Evolutionary conservation across 2,797 vertebrate genomes (phyloP).

Genomic region (Lagorchestes hirsutus): DNA sequence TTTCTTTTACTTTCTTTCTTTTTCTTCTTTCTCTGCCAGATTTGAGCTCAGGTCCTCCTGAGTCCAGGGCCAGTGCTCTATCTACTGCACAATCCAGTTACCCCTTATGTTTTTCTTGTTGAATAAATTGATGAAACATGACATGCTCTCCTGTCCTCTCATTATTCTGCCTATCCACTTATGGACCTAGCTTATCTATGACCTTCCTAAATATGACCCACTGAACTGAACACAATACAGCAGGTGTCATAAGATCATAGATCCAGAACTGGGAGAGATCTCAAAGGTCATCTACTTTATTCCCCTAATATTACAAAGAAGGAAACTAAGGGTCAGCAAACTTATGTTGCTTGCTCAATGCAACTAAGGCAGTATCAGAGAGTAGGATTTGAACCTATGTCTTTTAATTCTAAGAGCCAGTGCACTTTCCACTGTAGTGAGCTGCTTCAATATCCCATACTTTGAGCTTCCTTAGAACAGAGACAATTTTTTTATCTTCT

Average conservation of each 20-base stretch:
- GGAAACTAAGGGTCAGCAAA: neutral
- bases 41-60: too few relatives aligned
- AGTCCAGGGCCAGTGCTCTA: too few relatives aligned
- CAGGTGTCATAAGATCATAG: neutral
- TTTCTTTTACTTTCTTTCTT: too few relatives aligned
- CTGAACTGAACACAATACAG: neutral
- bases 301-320: neutral
- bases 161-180: neutral
- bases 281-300: neutral
- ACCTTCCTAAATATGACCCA: neutral
- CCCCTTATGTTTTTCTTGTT: neutral
- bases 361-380: neutral
- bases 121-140: neutral
- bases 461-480: neutral
- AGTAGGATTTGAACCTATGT: neutral
- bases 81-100: too few relatives aligned
- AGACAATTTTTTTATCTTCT: neutral
- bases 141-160: neutral
- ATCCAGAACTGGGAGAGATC: neutral
- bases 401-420: neutral
- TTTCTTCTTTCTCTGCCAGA: too few relatives aligned
- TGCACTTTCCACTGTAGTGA: neutral
- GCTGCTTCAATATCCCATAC: neutral
- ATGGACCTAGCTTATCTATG: neutral
- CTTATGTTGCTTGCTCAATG: neutral